Conservation (phyloP, 2,113 vertebrate genomes). For the Zosterops pallidus region DNA sequence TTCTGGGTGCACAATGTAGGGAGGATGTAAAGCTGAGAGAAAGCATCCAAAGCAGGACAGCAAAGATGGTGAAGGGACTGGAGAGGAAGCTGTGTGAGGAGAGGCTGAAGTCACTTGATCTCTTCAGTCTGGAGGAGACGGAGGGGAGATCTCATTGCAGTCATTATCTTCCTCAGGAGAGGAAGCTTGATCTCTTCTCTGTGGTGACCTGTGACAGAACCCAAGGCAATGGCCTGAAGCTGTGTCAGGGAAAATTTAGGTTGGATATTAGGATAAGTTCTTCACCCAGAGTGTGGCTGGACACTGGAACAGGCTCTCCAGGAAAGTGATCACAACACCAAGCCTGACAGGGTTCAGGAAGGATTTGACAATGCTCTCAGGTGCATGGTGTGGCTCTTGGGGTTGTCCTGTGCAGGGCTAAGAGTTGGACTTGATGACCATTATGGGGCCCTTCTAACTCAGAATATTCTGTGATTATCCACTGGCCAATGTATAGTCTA, state of each 20-base stretch:
- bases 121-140: background rate
- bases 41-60: background rate
- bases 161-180: background rate
- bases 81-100: background rate
- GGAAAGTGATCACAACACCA: background rate
- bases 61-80: background rate
- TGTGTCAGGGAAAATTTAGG: background rate
- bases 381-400: background rate
- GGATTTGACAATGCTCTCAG: background rate
- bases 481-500: background rate
- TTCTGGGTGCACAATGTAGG: fast-evolving
- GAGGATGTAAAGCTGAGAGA: background rate
- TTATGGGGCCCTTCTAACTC: background rate
- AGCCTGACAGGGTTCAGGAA: background rate
- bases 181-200: background rate
- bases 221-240: fast-evolving
- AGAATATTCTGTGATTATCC: background rate
- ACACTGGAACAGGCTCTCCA: background rate
- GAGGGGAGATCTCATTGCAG: background rate
- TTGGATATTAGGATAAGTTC: background rate
- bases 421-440: background rate
- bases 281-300: background rate
- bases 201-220: background rate
- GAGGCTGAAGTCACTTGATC: background rate
- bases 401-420: background rate